phyloP scores from a whole-genome alignment of 2,113 vertebrate genomes.

The Neolamprologus modestus region DNA sequence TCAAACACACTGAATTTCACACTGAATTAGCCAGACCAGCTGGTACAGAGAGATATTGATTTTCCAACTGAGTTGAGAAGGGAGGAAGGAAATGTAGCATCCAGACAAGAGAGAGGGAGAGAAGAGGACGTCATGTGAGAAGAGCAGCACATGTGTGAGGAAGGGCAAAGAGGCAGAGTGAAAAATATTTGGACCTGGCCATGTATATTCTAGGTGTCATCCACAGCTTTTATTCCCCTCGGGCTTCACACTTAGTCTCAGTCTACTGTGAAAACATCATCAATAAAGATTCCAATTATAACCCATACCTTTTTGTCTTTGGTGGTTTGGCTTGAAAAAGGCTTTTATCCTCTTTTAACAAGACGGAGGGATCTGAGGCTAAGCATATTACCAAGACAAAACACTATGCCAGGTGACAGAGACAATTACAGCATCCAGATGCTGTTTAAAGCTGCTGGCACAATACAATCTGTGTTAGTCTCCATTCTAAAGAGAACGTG shows the following conservation, averaged over 20 bases:
- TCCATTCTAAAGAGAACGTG: not conserved
- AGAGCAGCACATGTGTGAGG: not conserved
- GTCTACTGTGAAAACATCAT: not conserved
- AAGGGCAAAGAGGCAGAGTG: conserved; percentile 20
- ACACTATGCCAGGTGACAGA: conserved; percentile 5
- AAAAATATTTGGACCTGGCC: not conserved
- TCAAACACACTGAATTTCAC: conserved; percentile 65
- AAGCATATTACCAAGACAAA: conserved; percentile 25
- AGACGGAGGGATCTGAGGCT: conserved; percentile 23
- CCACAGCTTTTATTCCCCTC: not conserved
- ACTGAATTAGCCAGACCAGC: conserved; percentile 64
- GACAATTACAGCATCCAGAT: conserved; percentile 43
- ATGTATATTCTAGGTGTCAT: conserved; percentile 4
- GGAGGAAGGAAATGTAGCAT: conserved; percentile 28
- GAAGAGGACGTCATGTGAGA: not conserved
- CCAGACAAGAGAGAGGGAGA: conserved; percentile 13
- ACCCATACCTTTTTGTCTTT: not conserved
- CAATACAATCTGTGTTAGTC: not conserved
- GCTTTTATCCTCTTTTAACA: conserved; percentile 33
- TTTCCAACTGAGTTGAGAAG: conserved; percentile 42
- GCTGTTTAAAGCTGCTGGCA: conserved; percentile 32
- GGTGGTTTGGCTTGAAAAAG: conserved; percentile 5
- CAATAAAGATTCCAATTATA: conserved; percentile 18
- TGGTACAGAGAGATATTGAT: conserved; percentile 68
- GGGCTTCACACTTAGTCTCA: not conserved